phyloP scores from a whole-genome alignment of 2,888 invertebrate genomes.

The Mimumesa dahlbomi region DNA sequence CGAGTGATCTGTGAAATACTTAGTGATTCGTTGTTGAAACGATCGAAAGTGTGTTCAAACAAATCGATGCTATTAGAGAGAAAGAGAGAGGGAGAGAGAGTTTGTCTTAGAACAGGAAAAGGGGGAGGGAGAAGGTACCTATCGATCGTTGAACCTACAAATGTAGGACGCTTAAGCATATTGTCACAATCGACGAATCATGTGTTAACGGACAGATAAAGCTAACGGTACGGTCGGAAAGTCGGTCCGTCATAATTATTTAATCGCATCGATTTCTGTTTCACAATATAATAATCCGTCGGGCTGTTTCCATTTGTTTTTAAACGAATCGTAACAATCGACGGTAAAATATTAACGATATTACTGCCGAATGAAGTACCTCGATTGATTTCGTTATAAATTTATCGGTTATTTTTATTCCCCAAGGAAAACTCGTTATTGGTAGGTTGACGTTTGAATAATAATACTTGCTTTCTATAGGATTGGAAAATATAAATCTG shows the following conservation, averaged over 20 bases:
- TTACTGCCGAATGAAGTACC: too few relatives aligned
- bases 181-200: constrained; percentile 21
- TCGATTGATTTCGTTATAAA: too few relatives aligned
- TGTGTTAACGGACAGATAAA: constrained; percentile 5
- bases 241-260: not conserved
- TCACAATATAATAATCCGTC: too few relatives aligned
- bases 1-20: constrained; percentile 17
- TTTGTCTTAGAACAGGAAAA: constrained; percentile 17
- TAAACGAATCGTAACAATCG: too few relatives aligned
- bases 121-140: constrained; percentile 12
- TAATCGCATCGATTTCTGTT: too few relatives aligned
- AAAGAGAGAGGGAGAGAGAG: constrained; percentile 10
- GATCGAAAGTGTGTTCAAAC: constrained; percentile 27
- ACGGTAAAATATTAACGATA: too few relatives aligned
- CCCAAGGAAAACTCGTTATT: too few relatives aligned
- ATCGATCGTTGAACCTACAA: constrained; percentile 36
- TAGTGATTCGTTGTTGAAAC: constrained; percentile 12
- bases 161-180: constrained; percentile 33
- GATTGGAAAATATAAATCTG: not conserved
- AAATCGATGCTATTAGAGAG: constrained; percentile 25
- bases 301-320: too few relatives aligned
- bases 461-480: too few relatives aligned
- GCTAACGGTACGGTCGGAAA: not conserved
- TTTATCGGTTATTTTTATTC: too few relatives aligned
- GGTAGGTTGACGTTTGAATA: too few relatives aligned